Evolutionary conservation across 2,888 invertebrate species (phyloP), one percentile per base, ranked within the genome.

Genomic region (Atethmia centrago): DNA sequence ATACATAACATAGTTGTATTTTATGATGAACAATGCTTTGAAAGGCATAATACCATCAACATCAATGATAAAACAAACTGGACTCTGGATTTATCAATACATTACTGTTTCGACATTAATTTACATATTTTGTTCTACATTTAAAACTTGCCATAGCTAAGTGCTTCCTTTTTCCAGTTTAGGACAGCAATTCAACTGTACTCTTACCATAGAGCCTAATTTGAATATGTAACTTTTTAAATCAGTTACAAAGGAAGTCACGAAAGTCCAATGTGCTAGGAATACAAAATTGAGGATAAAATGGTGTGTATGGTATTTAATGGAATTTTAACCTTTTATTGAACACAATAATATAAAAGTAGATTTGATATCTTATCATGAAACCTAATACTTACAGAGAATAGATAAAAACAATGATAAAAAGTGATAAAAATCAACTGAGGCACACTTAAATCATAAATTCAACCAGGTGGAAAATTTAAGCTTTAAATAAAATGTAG

Each of bases 331-430:
- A 83, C 69, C 58, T 66, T 83, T 55, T 74, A 79, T 51, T 83
- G 51, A 42, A 71, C 58, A 55, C 28, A 31, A 67, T 42, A 19
- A 8, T 77, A 28, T 53, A 75, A 62, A 58, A 51, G 36, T 28
- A 25, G 45, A 68, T 65, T 73, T 79, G 12, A 59, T 83, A 80
- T 79, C 83, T 83, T 74, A 80, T 80, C 80, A 56, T 51, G 21
- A 63, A 71, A 75, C 79, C 25, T 36, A 67, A 68, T 65, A 71
- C 72, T 74, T 68, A 68, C 62, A 58, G 25, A 28, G 56, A 68
- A 78, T 62, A 69, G 86, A 85, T 86, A 81, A 80, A 74, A 58
- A 56, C 10, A 59, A 31, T 64, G 78, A 84, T 84, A 83, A 73
- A 66, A 75, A 9, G 9, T 71, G 83, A 82, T 85, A 85, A 85